Base-by-base conservation (phyloP, 2,113 vertebrate species). In the Oncorhynchus clarkii region DNA sequence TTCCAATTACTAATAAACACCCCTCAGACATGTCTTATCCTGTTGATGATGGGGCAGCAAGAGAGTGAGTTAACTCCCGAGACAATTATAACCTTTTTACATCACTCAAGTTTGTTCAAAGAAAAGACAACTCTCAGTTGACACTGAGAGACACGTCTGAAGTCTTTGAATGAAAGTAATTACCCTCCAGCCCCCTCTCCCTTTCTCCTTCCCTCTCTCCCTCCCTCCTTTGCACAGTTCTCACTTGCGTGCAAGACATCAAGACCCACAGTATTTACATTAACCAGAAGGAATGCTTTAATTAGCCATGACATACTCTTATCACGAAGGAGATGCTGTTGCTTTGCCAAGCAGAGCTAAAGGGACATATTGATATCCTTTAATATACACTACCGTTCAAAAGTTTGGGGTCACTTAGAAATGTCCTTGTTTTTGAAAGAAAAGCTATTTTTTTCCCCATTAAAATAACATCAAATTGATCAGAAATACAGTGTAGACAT, bases 231-330 rank as follows among this genome's bases (percentile, higher is more conserved):
- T 24, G n/a, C 26, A 2, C 26, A 20, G 16, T 4, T 45, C 39
- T 66, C 20, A 22, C 64, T 66, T 26, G 11, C 64, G 39, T 45
- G 39, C 39, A 45, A 45, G 39, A 45, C 39, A 45, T 45, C 39
- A 45, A 45, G 9, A 45, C 39, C 9, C 9, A 11, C 22, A 26
- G 65, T 74, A 66, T 78, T 82, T 68, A 79, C 69, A 78, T 59
- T 68, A 72, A 77, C 68, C 13, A 12, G 73, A 70, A 86, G 78
- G 80, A 85, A 86, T 78, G 78, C 68, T 77, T 51, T 54, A 51
- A 80, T 81, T 31, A 68, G 81, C 78, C 54, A 70, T 65, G 68
- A 62, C n/a, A 31, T 11, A 68, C 31, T 45, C 39, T 2, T 72
- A 31, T 74, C 65, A 79, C 72, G 79, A 71, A 59, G 3, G 27